Base-by-base conservation (phyloP, 2,113 vertebrate genomes). In the Martes martes region DNA sequence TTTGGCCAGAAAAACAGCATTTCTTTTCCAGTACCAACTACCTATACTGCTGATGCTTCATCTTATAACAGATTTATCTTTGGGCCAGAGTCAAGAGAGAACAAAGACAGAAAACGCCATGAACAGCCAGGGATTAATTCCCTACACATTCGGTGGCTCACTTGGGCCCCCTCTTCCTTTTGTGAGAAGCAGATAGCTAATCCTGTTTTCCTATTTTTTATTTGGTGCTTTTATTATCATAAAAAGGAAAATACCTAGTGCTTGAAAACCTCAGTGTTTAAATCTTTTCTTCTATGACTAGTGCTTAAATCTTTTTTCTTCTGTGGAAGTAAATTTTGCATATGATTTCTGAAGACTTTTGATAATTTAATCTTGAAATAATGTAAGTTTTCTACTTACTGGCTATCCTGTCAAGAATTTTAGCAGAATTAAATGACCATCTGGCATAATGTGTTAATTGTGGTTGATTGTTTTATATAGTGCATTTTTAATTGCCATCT, bases 331-430 rank as follows among this genome's bases (percentile, higher is more conserved):
- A 59, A 96, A 47, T 59, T 76, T 76, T 92, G 16, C 42, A 71
- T 65, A 71, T 47, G 65, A 74, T 89, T 71, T 96, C 42, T 85
- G 71, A 79, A 71, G 50, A 50, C n/a, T 67, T 74, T 84, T 84
- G 23, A 18, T 83, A 89, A 89, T 31, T 94, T 91, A 65, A 89
- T 89, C 50, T 86, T 96, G 76, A 92, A 92, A 82, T 94, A 71
- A 61, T 83, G 7, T 81, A 73, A 36, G 16, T 89, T 89, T 96
- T 83, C 59, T 92, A 55, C 14, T 94, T 78, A 88, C 23, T 82
- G 18, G 19, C 42, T 83, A 33, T 82, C 28, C 57, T 94, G 11
- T 74, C 52, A 79, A 84, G 84, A 96, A 92, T 95, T 69, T 92
- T 84, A 83, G 69, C 28, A 89, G 82, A 92, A 82, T 55, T 96